phyloP scores from a whole-genome alignment of 2,113 vertebrate species.

The Oceanites oceanicus region DNA sequence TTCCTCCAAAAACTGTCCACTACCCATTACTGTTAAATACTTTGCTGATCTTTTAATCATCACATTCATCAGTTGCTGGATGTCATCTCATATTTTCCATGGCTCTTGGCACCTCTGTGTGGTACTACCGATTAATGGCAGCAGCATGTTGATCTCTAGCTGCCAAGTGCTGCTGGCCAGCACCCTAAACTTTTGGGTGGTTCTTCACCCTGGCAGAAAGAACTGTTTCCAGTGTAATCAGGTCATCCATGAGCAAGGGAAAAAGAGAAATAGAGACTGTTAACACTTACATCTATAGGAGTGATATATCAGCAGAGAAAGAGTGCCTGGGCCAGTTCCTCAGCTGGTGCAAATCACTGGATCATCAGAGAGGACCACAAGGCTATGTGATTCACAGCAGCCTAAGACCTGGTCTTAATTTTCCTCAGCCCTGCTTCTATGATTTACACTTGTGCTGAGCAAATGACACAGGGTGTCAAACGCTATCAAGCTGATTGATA shows the following conservation, averaged over 20 bases:
- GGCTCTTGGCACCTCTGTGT: constrained; percentile 24
- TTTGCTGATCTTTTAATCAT: constrained; percentile 18
- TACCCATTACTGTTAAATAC: not conserved
- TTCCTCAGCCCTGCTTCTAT: not conserved
- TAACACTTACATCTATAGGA: not conserved
- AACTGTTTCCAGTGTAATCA: constrained; percentile 21
- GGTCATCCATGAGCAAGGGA: not conserved
- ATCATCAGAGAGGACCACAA: not conserved
- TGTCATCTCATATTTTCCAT: constrained; percentile 12
- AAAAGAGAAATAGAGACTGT: not conserved
- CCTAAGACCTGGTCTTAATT: constrained; percentile 2
- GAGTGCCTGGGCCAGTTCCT: not conserved
- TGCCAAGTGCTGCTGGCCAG: constrained; percentile 58
- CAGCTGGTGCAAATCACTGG: not conserved
- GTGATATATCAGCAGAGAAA: not conserved
- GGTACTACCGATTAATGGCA: constrained; percentile 5
- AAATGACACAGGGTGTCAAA: not conserved
- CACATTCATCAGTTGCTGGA: constrained; percentile 8
- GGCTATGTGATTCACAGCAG: not conserved
- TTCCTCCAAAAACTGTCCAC: not conserved
- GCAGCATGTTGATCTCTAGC: constrained; percentile 15
- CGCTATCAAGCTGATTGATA: not conserved
- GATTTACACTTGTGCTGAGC: constrained; percentile 10
- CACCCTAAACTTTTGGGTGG: constrained; percentile 21
- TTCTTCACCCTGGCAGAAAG: constrained; percentile 52